Evolutionary conservation across 2,888 invertebrate genomes (phyloP).

Genomic region (Thera obeliscata): DNA sequence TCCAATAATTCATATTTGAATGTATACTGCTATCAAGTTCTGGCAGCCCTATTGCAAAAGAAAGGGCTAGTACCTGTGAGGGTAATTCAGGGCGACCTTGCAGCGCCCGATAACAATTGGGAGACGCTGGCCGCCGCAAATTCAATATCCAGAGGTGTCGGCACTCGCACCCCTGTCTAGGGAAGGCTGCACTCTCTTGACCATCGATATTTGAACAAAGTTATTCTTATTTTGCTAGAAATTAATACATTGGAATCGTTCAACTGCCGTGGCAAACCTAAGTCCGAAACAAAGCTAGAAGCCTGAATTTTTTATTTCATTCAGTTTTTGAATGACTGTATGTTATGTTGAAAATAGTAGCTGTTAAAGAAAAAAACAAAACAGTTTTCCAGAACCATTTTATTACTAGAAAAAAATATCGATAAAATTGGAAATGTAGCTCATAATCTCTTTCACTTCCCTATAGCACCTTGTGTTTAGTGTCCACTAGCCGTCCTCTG

Average conservation of each 20-base stretch:
- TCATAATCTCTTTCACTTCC: slow-evolving; percentile 14
- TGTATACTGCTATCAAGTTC: slow-evolving; percentile 21
- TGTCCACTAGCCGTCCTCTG: slow-evolving; percentile 69
- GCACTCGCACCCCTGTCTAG: slow-evolving; percentile 50
- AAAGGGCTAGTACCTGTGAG: slow-evolving; percentile 77
- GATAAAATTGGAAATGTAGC: background rate
- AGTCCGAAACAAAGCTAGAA: too few species aligned
- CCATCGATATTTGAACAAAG: slow-evolving; percentile 9
- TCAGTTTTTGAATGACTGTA: too few species aligned
- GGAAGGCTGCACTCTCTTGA: slow-evolving; percentile 5
- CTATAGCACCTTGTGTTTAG: slow-evolving; percentile 67
- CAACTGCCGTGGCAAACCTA: too few species aligned
- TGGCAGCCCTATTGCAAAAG: slow-evolving; percentile 68
- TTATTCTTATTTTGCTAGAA: background rate
- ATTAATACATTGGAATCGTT: too few species aligned
- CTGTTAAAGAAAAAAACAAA: too few species aligned
- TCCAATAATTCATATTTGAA: slow-evolving; percentile 1
- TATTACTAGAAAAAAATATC: background rate
- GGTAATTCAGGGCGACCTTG: slow-evolving; percentile 74
- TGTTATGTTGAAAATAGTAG: too few species aligned
- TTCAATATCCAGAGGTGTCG: slow-evolving; percentile 83
- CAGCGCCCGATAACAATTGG: slow-evolving; percentile 81
- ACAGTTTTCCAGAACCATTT: too few species aligned
- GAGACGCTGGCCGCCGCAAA: slow-evolving; percentile 75
- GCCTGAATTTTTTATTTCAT: too few species aligned